Conservation (phyloP, 2,888 invertebrate species). For the Diogma glabrata region DNA sequence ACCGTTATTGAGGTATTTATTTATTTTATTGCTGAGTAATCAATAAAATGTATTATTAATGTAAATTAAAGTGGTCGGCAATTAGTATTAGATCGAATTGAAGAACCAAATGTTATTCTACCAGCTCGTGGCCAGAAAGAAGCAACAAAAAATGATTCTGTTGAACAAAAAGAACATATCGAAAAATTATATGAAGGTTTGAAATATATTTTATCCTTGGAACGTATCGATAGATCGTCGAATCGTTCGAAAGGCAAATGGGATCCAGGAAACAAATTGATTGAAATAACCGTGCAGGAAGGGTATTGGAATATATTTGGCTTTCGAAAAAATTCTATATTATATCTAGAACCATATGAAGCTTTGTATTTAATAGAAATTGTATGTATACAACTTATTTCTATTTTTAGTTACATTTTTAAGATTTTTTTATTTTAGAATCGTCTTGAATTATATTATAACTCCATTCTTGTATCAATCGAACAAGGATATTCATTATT, state of each 20-base stretch:
- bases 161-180: neutral
- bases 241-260: neutral
- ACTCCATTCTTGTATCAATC: neutral
- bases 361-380: slow-evolving; percentile 11
- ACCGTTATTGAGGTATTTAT: too few species aligned
- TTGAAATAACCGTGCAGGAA: neutral
- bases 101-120: slow-evolving; percentile 2
- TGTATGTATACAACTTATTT: neutral
- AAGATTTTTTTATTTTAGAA: neutral
- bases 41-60: too few species aligned
- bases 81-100: neutral
- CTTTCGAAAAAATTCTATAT: neutral
- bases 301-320: slow-evolving; percentile 10
- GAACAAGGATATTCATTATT: neutral
- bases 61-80: slow-evolving; percentile 1
- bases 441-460: neutral
- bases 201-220: neutral
- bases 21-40: too few species aligned
- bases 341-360: slow-evolving; percentile 7
- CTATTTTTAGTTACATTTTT: neutral
- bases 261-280: slow-evolving; percentile 1
- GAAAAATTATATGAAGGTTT: neutral
- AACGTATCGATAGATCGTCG: neutral
- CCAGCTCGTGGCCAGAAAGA: neutral
- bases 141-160: neutral